A percentile compares a stretch with the other conserved stretches of the same genome.
Evolutionary conservation across 2,113 vertebrate species (phyloP).

Genomic region (Toxotes chatareus): DNA sequence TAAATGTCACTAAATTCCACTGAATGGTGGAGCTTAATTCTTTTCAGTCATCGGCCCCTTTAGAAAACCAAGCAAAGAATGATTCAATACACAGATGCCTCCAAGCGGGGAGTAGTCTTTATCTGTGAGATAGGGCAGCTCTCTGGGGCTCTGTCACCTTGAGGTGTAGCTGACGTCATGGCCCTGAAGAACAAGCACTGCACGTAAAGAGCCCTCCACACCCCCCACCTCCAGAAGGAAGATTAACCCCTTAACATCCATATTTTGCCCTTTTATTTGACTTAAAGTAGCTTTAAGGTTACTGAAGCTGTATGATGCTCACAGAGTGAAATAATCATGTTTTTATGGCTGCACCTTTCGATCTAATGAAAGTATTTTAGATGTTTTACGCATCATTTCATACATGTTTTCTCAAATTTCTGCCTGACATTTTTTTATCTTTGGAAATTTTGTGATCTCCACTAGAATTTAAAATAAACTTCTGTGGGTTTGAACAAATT

Average conservation of each 20-base stretch:
- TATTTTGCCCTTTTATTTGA: slow-evolving; percentile 1
- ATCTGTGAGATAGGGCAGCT: slow-evolving; percentile 66
- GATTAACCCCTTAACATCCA: slow-evolving; percentile 23
- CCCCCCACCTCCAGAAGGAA: background rate
- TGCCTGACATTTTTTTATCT: no score
- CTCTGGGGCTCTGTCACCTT: slow-evolving; percentile 72
- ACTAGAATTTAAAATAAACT: background rate
- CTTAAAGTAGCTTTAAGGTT: background rate
- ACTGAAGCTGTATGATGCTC: background rate
- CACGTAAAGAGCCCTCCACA: slow-evolving; percentile 44
- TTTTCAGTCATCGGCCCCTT: slow-evolving; percentile 28
- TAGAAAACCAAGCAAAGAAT: slow-evolving; percentile 10
- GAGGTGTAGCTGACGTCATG: slow-evolving; percentile 76
- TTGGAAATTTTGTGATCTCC: background rate
- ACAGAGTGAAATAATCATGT: background rate
- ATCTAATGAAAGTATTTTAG: background rate
- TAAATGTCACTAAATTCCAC: slow-evolving; percentile 64
- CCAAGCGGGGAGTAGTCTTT: slow-evolving; percentile 34
- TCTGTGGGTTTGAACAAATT: background rate
- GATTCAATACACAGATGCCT: slow-evolving; percentile 34
- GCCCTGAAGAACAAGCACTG: slow-evolving; percentile 41
- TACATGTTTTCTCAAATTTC: background rate
- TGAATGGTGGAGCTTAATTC: slow-evolving; percentile 38
- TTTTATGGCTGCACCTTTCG: background rate
- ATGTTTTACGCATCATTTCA: background rate